Conservation (phyloP, 2,797 vertebrate species). For the Gouania willdenowi region DNA sequence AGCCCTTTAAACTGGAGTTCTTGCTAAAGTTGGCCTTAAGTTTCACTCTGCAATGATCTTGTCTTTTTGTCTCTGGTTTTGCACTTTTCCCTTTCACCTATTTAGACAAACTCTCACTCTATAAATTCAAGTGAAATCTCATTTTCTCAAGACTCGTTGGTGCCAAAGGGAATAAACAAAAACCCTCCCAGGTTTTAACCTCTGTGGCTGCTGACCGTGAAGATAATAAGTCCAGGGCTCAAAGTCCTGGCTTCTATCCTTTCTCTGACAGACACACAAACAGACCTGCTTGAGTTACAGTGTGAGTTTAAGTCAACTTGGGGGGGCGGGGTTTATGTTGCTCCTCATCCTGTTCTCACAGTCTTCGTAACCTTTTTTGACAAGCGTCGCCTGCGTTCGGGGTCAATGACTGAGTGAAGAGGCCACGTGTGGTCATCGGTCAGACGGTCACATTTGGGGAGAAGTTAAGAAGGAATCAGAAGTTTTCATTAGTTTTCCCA, state of each 20-base stretch:
- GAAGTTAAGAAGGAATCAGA: constrained; percentile 29
- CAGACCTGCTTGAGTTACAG: constrained; percentile 33
- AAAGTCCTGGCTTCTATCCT: constrained; percentile 49
- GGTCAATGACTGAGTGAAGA: constrained; percentile 55
- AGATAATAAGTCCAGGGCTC: constrained; percentile 39
- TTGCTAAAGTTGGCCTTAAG: not conserved
- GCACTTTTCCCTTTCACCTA: constrained; percentile 24
- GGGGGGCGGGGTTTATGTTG: constrained; percentile 31
- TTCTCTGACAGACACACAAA: constrained; percentile 50
- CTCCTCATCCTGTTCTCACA: constrained; percentile 64
- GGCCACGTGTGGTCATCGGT: constrained; percentile 44
- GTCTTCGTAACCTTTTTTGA: constrained; percentile 40
- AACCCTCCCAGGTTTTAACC: constrained; percentile 43
- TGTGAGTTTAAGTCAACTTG: constrained; percentile 36
- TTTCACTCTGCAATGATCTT: constrained; percentile 1
- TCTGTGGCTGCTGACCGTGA: constrained; percentile 41
- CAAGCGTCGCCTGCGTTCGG: constrained; percentile 22
- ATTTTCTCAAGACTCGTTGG: constrained; percentile 41
- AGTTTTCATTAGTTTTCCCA: constrained; percentile 36
- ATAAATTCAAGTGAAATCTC: constrained; percentile 37
- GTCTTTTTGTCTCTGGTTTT: constrained; percentile 16
- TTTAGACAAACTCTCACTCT: constrained; percentile 31
- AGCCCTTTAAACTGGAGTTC: not conserved
- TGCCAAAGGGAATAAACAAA: constrained; percentile 59
- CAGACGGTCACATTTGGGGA: constrained; percentile 22